Evolutionary conservation across 2,113 vertebrate species (phyloP).

Genomic region (Entelurus aequoreus): DNA sequence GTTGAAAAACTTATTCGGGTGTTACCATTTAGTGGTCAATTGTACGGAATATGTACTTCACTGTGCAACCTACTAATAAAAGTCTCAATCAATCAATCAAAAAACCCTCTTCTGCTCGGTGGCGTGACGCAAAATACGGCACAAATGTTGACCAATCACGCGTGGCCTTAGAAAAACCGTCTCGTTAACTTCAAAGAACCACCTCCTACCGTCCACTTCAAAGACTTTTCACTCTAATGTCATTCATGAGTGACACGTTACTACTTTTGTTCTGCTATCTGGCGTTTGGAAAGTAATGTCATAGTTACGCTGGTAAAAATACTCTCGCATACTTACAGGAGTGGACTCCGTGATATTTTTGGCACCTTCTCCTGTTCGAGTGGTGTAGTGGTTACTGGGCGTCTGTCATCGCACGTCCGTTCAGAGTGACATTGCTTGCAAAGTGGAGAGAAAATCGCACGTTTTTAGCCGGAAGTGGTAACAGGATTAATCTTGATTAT

Average conservation of each 20-base stretch:
- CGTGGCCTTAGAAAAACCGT: slow-evolving; percentile 3
- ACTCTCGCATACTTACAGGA: slow-evolving; percentile 57
- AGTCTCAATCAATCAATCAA: no score
- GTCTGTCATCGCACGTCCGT: slow-evolving; percentile 27
- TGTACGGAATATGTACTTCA: no score
- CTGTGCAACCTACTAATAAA: no score
- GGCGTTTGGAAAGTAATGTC: slow-evolving; percentile 33
- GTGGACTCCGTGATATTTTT: slow-evolving; percentile 64
- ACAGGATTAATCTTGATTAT: slow-evolving; percentile 55
- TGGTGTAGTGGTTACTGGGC: slow-evolving; percentile 35
- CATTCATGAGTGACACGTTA: no score
- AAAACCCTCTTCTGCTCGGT: no score
- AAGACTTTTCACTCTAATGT: no score
- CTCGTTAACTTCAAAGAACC: no score
- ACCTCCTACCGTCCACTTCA: no score
- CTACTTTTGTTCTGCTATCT: slow-evolving; percentile 10
- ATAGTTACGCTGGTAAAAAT: slow-evolving; percentile 72
- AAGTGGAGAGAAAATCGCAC: not conserved
- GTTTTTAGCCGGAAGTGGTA: not conserved
- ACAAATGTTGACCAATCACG: no score
- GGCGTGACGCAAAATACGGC: no score
- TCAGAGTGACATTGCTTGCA: slow-evolving; percentile 1
- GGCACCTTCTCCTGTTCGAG: slow-evolving; percentile 53
- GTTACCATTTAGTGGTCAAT: no score
- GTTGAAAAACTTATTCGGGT: no score